Base-by-base conservation (phyloP, 2,113 vertebrate genomes). In the Neogobius melanostomus region DNA sequence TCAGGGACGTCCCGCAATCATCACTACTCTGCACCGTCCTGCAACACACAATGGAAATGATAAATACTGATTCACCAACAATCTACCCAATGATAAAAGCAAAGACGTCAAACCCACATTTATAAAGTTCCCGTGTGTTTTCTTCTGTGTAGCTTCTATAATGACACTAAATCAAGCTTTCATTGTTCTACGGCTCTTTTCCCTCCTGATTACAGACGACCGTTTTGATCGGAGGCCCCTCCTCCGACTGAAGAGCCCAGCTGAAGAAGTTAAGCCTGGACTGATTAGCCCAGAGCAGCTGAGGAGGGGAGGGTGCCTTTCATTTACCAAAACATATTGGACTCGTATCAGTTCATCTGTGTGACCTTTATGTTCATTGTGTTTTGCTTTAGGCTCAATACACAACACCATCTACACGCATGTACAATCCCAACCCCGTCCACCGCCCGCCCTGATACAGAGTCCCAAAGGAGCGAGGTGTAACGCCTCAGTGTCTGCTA, bases 41-140 rank as follows among this genome's bases (percentile, higher is more conserved):
- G 81, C 67, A 86, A 82, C 67, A 83, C 66, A 84, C 83, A 90
- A 92, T 93, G 90, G n/a, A 88, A 28, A 21, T 1, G 28, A 14
- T 59, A 7, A 59, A 59, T 8, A 14, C 36, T 6, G 8, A 10
- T 42, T 42, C 54, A 47, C 11, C 21, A 42, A 57, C 28, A 57
- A 57, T 54, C 11, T 7, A 7, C 36, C 54, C 6, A 57, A 57
- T 10, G 17, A 28, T 1, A 57, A 57, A 57, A 53, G 6, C 54
- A 28, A 21, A 12, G 21, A 2, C 28, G 3, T 28, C 28, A 28
- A 28, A 28, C 28, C 28, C 28, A 28, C 28, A 36, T 36, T 36
- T 36, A 5, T 3, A 36, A 57, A 12, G 11, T 90, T 53, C 48
- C 77, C 51, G 88, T 83, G 89, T 75, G 81, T 80, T 85, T 44